phyloP scores from a whole-genome alignment of 2,113 vertebrate genomes.

The Manacus vitellinus region DNA sequence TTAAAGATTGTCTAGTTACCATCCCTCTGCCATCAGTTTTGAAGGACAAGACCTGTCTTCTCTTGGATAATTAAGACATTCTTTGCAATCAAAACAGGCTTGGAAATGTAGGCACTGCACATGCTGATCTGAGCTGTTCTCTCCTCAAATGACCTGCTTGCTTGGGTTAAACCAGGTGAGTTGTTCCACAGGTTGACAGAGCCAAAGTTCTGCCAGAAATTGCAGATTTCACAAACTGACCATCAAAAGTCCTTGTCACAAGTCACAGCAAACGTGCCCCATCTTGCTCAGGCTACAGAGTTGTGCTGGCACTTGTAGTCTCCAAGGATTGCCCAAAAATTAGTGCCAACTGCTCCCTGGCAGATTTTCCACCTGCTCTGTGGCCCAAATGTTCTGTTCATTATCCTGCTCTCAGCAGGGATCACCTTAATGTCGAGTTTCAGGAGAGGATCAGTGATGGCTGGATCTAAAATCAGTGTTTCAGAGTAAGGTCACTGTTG shows the following conservation, averaged over 20 bases:
- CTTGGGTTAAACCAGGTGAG: background rate
- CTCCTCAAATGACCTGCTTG: background rate
- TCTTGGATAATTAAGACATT: background rate
- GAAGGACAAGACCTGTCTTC: background rate
- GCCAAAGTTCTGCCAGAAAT: background rate
- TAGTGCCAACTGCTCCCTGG: background rate
- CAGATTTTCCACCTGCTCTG: background rate
- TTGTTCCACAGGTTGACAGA: background rate
- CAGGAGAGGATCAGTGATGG: background rate
- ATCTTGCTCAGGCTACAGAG: background rate
- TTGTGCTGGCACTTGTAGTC: background rate
- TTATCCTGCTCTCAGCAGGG: background rate
- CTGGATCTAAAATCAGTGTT: background rate
- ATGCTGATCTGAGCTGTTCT: background rate
- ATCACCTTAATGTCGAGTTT: background rate
- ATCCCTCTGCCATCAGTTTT: background rate
- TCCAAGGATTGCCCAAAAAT: background rate
- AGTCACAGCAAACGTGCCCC: background rate
- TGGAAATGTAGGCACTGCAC: background rate
- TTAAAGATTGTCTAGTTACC: background rate
- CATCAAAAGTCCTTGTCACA: background rate
- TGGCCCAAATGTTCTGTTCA: background rate
- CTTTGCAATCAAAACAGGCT: background rate
- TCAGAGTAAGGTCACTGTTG: fast-evolving
- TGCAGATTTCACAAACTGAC: background rate